phyloP scores from a whole-genome alignment of 2,113 vertebrate species.

The Mobula birostris region DNA sequence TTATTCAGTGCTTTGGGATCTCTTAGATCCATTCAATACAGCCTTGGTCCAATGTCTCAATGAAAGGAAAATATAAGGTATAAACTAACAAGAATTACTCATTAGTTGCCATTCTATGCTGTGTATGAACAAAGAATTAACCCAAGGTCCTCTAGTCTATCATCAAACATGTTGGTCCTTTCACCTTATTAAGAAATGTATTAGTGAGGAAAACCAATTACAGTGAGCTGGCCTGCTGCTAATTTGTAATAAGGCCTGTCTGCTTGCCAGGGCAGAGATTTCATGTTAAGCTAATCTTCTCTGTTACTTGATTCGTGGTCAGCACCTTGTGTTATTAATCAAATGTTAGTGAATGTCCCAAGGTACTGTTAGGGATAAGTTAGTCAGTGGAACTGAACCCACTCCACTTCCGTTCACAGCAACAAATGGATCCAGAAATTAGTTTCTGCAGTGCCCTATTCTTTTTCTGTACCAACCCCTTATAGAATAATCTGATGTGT shows the following conservation, averaged over 20 bases:
- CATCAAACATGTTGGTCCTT: background rate
- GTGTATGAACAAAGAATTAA: background rate
- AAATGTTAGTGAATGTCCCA: slow-evolving; percentile 28
- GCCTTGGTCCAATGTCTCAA: no score
- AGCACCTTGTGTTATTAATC: background rate
- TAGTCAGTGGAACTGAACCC: background rate
- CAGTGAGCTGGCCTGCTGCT: background rate
- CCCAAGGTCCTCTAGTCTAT: background rate
- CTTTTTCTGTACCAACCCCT: no score
- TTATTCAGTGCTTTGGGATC: no score
- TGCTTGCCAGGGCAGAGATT: background rate
- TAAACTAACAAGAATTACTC: background rate
- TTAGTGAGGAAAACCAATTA: slow-evolving; percentile 23
- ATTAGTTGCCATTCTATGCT: slow-evolving; percentile 3
- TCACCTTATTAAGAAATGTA: slow-evolving; percentile 25
- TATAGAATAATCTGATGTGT: no score
- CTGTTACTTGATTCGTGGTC: background rate
- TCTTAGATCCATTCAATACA: no score
- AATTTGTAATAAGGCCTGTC: background rate
- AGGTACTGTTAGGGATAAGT: background rate
- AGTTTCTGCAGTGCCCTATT: no score
- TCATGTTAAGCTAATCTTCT: background rate
- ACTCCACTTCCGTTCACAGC: background rate
- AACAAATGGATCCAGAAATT: no score
- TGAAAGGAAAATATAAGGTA: background rate